These are phyloP conservation scores for Centruroides sculpturatus DNA, from an alignment of 1,140 invertebrate species.

Conservation along the genomic window DNA sequence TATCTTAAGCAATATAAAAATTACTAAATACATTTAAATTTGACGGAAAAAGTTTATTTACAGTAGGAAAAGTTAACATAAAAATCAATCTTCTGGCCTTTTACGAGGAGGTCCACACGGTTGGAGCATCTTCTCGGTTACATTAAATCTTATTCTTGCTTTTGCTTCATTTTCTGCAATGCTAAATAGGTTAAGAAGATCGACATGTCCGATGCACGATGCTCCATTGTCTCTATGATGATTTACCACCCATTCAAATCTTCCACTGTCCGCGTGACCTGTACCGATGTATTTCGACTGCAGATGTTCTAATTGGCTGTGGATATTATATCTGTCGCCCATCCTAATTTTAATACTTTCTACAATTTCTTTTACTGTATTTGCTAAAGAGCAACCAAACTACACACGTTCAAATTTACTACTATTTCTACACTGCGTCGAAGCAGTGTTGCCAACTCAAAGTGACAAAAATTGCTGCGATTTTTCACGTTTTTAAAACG, in stretches of 20 bases:
- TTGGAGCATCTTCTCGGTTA: constrained; percentile 97
- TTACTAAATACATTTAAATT: no score
- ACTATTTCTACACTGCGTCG: no score
- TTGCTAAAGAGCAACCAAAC: no score
- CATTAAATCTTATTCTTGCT: constrained; percentile 82
- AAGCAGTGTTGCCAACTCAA: no score
- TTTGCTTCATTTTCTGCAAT: constrained; percentile 96
- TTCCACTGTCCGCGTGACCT: constrained; percentile 16
- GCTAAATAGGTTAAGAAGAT: constrained; percentile 84
- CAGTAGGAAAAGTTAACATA: no score
- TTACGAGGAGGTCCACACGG: constrained; percentile 96
- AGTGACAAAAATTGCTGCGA: no score
- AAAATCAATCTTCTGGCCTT: constrained; percentile 68
- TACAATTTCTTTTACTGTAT: no score
- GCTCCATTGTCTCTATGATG: constrained; percentile 83
- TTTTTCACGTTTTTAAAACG: no score
- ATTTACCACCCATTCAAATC: constrained; percentile 32
- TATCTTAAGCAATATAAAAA: no score
- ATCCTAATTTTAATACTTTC: constrained; percentile 34
- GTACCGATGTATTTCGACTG: constrained; percentile 87
- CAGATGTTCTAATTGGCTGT: constrained; percentile 95
- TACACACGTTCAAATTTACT: no score
- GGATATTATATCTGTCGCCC: constrained; percentile 97
- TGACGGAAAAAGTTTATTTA: no score
- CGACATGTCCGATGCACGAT: constrained; percentile 90